Evolutionary conservation across 1,140 invertebrate species (phyloP), one percentile per base, ranked within the genome.

Genomic region (Sesamia nonagrioides): DNA sequence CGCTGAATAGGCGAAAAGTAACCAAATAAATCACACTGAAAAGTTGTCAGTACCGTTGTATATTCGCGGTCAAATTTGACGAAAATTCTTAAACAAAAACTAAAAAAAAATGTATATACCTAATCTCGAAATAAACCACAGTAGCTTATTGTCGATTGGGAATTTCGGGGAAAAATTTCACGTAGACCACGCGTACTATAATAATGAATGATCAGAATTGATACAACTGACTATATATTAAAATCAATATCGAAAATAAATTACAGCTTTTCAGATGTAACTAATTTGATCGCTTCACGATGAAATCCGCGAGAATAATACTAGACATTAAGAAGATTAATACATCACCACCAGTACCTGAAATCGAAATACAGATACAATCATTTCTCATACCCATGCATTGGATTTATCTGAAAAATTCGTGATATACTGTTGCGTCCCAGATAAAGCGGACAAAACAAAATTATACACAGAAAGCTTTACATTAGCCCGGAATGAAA

Each of bases 391-490:
- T 58, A 11, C 35, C 40, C 58, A 54, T 73, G 54, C 40, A 58
- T 58, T 18, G 56, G 56, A 78, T 50, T 69, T 71, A 81, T 33
- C 68, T 73, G 80, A 72, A 79, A 84, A 82, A 82, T 78, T 77
- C 72, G 78, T 82, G 81, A 84, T 82, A 80, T 79, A 82, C 52
- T 69, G 52, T 35, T 66, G 54, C 79, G 79, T 76, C 75, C 79
- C 58, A 84, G 74, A 80, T 82, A 82, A 50, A 48, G 69, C 77
- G 58, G 82, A 75, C 77, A 81, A 82, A 81, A 85, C 82, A 84
- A 84, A 89, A 86, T 86, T 86, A 85, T 86, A 86, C 84, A 85
- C 82, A 84, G 80, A 79, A 52, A 86, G 84, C 72, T 85, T 84
- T 73, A 83, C 79, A 89, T 88, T 87, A 87, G 73, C 77, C 81